Conservation (phyloP, 2,113 vertebrate genomes). For the Lynx canadensis region DNA sequence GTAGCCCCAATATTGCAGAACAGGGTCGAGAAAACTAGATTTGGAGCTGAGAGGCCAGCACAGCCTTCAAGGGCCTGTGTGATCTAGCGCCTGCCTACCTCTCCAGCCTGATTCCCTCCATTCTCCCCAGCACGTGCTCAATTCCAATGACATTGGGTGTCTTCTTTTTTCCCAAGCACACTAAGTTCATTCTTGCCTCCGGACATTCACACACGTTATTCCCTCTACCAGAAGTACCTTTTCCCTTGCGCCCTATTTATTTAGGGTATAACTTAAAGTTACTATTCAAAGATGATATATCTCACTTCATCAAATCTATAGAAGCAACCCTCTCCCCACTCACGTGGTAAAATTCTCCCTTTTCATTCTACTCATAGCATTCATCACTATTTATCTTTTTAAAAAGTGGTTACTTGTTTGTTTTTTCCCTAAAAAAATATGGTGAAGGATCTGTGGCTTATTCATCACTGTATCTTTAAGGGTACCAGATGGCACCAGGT, state of each 20-base stretch:
- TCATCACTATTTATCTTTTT: not conserved
- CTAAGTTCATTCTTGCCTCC: not conserved
- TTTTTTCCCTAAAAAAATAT: constrained; percentile 1
- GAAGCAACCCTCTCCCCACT: not conserved
- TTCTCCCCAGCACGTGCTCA: not conserved
- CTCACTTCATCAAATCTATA: not conserved
- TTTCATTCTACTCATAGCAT: not conserved
- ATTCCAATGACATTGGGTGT: not conserved
- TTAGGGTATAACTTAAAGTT: not conserved
- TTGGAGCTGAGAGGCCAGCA: not conserved
- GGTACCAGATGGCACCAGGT: not conserved
- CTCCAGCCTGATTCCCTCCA: not conserved
- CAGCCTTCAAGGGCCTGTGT: not conserved
- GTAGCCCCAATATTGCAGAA: not conserved
- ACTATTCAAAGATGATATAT: not conserved
- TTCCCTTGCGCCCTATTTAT: not conserved
- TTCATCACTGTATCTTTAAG: not conserved
- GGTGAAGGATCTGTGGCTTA: not conserved
- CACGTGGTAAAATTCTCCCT: not conserved
- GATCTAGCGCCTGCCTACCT: not conserved
- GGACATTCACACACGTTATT: not conserved
- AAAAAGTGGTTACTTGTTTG: not conserved
- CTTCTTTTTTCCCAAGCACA: not conserved
- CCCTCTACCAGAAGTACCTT: not conserved
- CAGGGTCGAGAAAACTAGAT: not conserved